Evolutionary conservation across 92 coral and sea anemone species (phyloP).

Genomic region (Epizoanthus rinbou): DNA sequence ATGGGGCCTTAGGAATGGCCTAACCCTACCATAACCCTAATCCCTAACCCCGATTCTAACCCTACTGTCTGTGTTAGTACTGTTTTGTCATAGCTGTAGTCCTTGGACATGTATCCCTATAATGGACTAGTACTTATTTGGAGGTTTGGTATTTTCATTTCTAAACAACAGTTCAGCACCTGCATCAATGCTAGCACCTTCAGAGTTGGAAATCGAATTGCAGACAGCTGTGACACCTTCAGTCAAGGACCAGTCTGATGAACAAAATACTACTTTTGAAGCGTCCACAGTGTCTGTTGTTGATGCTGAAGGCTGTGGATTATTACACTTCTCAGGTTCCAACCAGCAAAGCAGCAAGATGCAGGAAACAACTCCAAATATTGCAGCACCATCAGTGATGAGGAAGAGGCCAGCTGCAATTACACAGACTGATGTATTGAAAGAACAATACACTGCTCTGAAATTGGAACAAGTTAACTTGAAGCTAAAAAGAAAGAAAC

Average conservation of each 20-base stretch:
- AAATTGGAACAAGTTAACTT: slow-evolving; percentile 12
- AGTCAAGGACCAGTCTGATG: slow-evolving; percentile 1
- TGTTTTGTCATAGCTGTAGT: not conserved
- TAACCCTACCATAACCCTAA: too few relatives aligned
- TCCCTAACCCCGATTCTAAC: too few relatives aligned
- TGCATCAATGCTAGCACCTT: not conserved
- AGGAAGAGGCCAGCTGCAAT: slow-evolving; percentile 5
- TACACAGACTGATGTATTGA: not conserved
- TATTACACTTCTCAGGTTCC: not conserved
- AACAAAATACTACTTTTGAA: not conserved
- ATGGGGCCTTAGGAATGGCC: too few relatives aligned
- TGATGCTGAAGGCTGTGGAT: slow-evolving; percentile 9
- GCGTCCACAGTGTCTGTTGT: slow-evolving; percentile 3
- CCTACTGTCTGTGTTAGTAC: too few relatives aligned
- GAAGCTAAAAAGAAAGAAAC: slow-evolving; percentile 4
- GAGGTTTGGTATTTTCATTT: slow-evolving; percentile 3
- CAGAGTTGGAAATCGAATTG: not conserved
- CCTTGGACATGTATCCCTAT: not conserved
- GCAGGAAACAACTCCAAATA: not conserved
- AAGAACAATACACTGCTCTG: slow-evolving; percentile 6
- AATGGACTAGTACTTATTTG: slow-evolving; percentile 1
- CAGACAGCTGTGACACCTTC: not conserved
- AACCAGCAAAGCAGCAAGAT: not conserved
- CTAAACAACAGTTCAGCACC: slow-evolving; percentile 1
- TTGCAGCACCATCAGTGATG: not conserved